Evolutionary conservation across 2,113 vertebrate genomes (phyloP).

Genomic region (Vulpes lagopus): DNA sequence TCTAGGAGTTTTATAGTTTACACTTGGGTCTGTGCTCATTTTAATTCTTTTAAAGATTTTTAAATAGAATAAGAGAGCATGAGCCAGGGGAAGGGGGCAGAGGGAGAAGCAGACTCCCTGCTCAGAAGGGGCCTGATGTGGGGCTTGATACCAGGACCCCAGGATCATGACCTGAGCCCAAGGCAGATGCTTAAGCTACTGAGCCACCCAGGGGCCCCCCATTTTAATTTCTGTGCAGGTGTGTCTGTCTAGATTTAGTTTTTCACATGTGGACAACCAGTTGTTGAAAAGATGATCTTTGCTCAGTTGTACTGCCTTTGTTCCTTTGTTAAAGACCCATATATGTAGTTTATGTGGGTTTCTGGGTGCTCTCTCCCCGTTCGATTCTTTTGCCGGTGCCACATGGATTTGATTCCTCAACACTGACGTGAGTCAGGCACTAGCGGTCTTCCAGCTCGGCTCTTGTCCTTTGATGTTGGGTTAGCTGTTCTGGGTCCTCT

Average conservation of each 20-base stretch:
- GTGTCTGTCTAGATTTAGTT: neutral
- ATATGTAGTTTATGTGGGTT: neutral
- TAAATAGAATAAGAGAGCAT: too few relatives aligned
- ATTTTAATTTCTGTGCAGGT: neutral
- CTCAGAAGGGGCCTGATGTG: too few relatives aligned
- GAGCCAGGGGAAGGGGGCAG: too few relatives aligned
- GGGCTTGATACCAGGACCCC: too few relatives aligned
- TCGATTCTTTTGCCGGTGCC: neutral
- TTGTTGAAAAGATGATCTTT: neutral
- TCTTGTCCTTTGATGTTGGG: neutral
- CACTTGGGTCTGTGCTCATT: neutral
- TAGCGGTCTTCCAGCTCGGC: accelerated
- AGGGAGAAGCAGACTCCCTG: too few relatives aligned
- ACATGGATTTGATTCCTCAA: accelerated
- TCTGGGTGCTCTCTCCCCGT: neutral
- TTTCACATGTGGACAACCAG: neutral
- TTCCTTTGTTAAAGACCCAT: neutral
- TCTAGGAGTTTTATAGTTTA: neutral
- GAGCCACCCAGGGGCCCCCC: too few relatives aligned
- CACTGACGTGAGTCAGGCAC: accelerated
- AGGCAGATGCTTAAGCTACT: too few relatives aligned
- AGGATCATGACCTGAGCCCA: too few relatives aligned
- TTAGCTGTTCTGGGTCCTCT: neutral
- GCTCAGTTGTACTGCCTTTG: neutral
- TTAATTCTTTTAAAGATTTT: neutral